Base-by-base conservation (phyloP, 2,797 vertebrate genomes). In the Gila robusta region DNA sequence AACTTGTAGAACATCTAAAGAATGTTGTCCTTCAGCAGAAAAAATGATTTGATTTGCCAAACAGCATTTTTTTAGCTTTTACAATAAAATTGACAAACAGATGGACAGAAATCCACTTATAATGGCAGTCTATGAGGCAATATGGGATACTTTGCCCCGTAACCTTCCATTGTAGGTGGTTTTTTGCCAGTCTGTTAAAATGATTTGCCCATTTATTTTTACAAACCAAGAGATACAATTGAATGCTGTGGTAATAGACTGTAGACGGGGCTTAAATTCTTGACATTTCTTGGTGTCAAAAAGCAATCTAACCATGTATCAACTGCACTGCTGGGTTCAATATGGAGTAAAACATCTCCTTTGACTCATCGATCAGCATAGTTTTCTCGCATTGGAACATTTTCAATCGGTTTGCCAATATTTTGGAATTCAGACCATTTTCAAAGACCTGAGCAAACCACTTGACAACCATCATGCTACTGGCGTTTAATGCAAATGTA, bases 271-370 rank as follows among this genome's bases (percentile, higher is more conserved):
- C 21, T 78, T 44, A 26, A 44, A 44, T 72, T 4, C 70, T 44
- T 78, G 35, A 59, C 54, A 78, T 78, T 78, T 39, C 54, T 59
- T 17, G 21, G 14, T 78, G 39, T 78, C 76, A 78, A 39, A 76
- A 59, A 59, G 76, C 4, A 16, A 54, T 78, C 6, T 41, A n/a
- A 59, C 49, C 11, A n/a, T 59, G 35, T 17, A 39, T 78, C 54
- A 78, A 3, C 3, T 39, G 35, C 35, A 59, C 76, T 32, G 10
- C 49, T 35, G 28, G 11, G 73, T 28, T 76, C 73, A 54, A 76
- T 35, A 76, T 0, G 3, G 73, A 35, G 19, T 28, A 19, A 76
- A 54, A 54, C 28, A 35, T 37, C 19, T 54, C 9, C 11, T 54
- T 21, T 35, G 49, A 76, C 19, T 28, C 73, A 76, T 12, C 32